Conservation (phyloP, 2,888 invertebrate genomes). For the Himalopsyche tibetana region DNA sequence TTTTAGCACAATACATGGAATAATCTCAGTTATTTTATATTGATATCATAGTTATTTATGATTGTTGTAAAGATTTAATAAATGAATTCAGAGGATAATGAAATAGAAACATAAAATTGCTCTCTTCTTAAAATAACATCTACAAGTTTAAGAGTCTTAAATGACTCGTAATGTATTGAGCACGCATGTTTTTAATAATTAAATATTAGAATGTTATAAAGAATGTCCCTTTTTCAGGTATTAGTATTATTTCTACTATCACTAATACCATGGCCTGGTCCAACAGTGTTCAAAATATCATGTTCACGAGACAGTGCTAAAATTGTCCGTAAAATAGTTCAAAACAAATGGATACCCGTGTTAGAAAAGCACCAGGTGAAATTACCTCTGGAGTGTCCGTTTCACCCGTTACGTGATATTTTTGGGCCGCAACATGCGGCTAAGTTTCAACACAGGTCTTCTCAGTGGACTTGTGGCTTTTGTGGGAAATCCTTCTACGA, state of each 20-base stretch:
- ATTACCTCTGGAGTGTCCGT: conserved; percentile 91
- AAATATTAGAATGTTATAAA: too few relatives aligned
- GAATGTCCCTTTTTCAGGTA: conserved; percentile 77
- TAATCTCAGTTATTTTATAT: too few relatives aligned
- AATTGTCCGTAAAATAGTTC: conserved; percentile 90
- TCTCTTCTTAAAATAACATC: too few relatives aligned
- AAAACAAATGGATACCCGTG: conserved; percentile 94
- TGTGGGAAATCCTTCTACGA: conserved; percentile 95
- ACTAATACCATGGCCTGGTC: conserved; percentile 92
- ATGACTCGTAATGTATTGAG: too few relatives aligned
- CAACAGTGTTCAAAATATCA: conserved; percentile 90
- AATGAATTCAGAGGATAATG: too few relatives aligned
- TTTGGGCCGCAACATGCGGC: conserved; percentile 91
- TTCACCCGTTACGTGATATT: conserved; percentile 91
- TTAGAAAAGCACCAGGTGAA: conserved; percentile 92
- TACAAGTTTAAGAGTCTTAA: too few relatives aligned
- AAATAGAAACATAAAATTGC: too few relatives aligned
- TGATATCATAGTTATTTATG: too few relatives aligned
- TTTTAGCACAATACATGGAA: too few relatives aligned
- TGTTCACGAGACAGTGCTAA: conserved; percentile 93
- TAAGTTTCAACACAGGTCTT: conserved; percentile 89
- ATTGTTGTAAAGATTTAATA: too few relatives aligned
- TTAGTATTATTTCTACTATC: conserved; percentile 88
- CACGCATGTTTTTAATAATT: too few relatives aligned
- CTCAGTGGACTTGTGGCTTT: conserved; percentile 93